Conservation (phyloP, 2,113 vertebrate genomes). For the Saccopteryx bilineata region DNA sequence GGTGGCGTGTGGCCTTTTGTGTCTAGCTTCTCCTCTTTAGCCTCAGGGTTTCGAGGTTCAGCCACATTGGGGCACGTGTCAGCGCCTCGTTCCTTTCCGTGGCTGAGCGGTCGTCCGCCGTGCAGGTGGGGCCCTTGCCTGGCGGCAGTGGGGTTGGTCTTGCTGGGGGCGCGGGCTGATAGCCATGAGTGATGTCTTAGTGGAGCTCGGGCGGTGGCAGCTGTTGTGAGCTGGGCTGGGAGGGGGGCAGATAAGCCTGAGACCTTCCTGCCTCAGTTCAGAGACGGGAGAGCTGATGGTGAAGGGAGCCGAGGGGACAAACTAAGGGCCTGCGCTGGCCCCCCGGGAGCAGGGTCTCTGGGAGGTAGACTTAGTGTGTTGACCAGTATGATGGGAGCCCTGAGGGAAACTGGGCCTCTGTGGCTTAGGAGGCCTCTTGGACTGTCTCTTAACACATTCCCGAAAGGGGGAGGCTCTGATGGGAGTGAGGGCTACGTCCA, state of each 20-base stretch:
- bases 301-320: background rate
- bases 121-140: background rate
- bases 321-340: background rate
- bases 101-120: accelerated
- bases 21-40: background rate
- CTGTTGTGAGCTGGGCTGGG: background rate
- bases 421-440: background rate
- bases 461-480: background rate
- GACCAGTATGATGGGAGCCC: background rate
- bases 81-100: background rate
- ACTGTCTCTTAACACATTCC: background rate
- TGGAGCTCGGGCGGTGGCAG: background rate
- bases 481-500: background rate
- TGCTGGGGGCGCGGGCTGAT: background rate
- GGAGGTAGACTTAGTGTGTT: background rate
- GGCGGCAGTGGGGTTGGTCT: background rate
- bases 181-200: accelerated
- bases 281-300: background rate
- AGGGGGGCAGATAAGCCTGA: accelerated
- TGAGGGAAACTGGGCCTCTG: background rate
- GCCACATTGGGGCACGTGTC: accelerated
- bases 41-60: accelerated
- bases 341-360: background rate
- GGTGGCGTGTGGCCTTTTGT: accelerated
- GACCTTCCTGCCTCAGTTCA: background rate